phyloP scores from a whole-genome alignment of 2,888 invertebrate species.

The Philaethria dido region DNA sequence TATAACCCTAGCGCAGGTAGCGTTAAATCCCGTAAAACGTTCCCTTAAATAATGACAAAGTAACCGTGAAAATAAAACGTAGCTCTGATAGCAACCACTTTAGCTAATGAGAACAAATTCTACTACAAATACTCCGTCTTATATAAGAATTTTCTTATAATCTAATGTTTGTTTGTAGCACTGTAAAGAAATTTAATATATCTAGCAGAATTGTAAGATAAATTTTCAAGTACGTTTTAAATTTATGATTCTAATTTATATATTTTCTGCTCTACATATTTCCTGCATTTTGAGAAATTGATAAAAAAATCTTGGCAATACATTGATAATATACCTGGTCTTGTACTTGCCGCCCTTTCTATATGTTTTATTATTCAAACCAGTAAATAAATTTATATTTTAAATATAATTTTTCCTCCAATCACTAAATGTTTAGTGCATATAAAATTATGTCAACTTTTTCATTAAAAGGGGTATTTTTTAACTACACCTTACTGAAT shows the following conservation, averaged over 20 bases:
- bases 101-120: conserved; percentile 14
- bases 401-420: too few relatives aligned
- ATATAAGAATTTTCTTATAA: conserved; percentile 5
- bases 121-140: neutral
- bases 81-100: conserved; percentile 9
- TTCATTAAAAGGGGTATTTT: neutral
- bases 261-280: neutral
- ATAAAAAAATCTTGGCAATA: too few relatives aligned
- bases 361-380: too few relatives aligned
- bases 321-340: too few relatives aligned
- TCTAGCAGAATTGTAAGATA: neutral
- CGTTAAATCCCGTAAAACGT: conserved; percentile 1
- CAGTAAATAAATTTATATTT: too few relatives aligned
- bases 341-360: too few relatives aligned
- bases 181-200: conserved; percentile 3
- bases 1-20: neutral
- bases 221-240: neutral
- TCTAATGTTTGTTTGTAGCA: neutral
- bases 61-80: conserved; percentile 10
- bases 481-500: neutral
- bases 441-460: neutral
- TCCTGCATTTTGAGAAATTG: too few relatives aligned
- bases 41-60: conserved; percentile 15
- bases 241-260: neutral
- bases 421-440: neutral